Evolutionary conservation across 2,797 vertebrate species (phyloP), one percentile per base, ranked within the genome.

Genomic region (Phrynocephalus vlangalii): DNA sequence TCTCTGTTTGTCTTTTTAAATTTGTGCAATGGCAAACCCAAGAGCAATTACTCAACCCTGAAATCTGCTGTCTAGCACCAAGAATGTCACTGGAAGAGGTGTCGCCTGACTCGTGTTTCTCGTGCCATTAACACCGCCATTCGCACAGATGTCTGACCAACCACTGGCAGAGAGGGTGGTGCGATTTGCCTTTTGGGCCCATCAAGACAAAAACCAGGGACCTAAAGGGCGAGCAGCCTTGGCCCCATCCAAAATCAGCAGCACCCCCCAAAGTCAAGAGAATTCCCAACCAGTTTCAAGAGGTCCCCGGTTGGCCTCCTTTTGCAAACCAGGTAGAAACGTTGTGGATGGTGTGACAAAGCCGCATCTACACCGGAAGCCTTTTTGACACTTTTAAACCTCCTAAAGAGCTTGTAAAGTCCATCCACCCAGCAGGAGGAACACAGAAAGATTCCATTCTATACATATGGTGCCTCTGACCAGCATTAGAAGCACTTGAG

Each of bases 371-470:
- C 16, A 13, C 84, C 80, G 70, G 4, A 85, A 63, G 60, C 18
- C 1, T 20, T 63, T 60, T 20, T 63, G 60, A 16, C 60, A 5
- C 15, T 63, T 63, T 63, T 5, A 20, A 20, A 63, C 15, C 3
- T 1, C 16, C 60, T 11, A 52, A 56, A 9, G 9, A 9, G 52
- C 79, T 60, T 1, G 3, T 50, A 68, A 84, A 1, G 18, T 92
- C 84, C 78, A 67, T 97, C 98, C 97, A 97, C 94, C 97, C 98
- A 93, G 98, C 97, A 98, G 98, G 96, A 93, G 38, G 38, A 44
- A 44, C 38, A 91, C 91, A 95, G 95, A 91, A 83, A 96, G 11
- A 93, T 82, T 92, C 77, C 80, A 30, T 30, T 71, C 70, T 90
- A 85, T 50, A 90, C 92, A 88, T 50, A 84, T 83, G 75, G 83